Conservation (phyloP, 2,797 vertebrate genomes). For the Danio aesculapii region DNA sequence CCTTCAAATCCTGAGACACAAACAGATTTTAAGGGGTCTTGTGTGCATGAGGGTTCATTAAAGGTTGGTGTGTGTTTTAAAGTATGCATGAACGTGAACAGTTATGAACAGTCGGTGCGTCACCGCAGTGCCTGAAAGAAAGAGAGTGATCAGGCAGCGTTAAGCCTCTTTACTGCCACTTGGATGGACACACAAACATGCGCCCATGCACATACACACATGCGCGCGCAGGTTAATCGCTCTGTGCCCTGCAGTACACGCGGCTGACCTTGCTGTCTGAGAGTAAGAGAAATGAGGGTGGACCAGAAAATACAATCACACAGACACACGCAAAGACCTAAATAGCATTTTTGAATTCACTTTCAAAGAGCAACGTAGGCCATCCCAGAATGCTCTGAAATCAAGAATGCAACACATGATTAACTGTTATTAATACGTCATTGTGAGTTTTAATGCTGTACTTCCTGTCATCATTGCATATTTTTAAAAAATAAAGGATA, state of each 20-base stretch:
- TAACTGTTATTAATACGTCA: background rate
- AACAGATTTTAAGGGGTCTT: background rate
- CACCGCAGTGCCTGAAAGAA: slow-evolving; percentile 31
- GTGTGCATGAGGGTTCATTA: background rate
- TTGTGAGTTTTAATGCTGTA: background rate
- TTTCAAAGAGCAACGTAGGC: background rate
- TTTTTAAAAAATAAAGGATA: no score
- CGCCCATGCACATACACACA: slow-evolving; percentile 24
- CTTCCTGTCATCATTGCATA: no score
- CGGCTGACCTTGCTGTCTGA: slow-evolving; percentile 28
- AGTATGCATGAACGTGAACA: background rate
- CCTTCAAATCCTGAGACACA: background rate
- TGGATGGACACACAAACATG: slow-evolving; percentile 44
- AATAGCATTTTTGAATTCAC: background rate
- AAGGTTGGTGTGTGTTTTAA: background rate
- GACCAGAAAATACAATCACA: slow-evolving; percentile 10
- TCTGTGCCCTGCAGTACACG: slow-evolving; percentile 21
- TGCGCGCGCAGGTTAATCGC: slow-evolving; percentile 5
- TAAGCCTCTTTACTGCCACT: slow-evolving; percentile 69
- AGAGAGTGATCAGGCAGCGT: slow-evolving; percentile 28
- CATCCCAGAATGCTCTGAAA: background rate
- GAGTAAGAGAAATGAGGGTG: slow-evolving; percentile 28
- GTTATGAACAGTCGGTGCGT: slow-evolving; percentile 17
- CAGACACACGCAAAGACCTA: background rate
- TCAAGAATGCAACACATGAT: background rate